Conservation (phyloP, 2,113 vertebrate species). For the Melanerpes aurifrons region DNA sequence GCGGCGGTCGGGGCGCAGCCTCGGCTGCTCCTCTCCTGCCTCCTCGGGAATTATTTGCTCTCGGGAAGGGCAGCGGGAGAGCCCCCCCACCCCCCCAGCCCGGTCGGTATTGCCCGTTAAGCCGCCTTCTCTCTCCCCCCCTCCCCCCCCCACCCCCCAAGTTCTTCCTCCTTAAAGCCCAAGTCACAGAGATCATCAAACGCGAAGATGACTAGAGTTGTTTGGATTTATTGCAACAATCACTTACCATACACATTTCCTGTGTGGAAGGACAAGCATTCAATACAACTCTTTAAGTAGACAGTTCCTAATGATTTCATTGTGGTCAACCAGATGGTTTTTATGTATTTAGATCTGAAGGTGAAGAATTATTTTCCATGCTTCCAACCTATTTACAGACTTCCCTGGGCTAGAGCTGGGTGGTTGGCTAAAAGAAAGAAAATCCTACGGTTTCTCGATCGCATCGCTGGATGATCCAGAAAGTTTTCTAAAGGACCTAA, state of each 20-base stretch:
- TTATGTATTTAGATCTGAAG: conserved; percentile 70
- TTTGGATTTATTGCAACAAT: conserved; percentile 74
- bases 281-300: conserved; percentile 66
- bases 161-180: conserved; percentile 7
- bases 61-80: background rate
- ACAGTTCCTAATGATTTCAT: conserved; percentile 77
- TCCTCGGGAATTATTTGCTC: background rate
- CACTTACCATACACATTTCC: conserved; percentile 74
- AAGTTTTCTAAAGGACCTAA: conserved; percentile 68
- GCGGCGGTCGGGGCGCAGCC: background rate
- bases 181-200: conserved; percentile 51
- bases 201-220: conserved; percentile 55
- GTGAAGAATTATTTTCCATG: conserved; percentile 73
- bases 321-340: conserved; percentile 75
- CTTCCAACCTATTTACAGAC: conserved; percentile 66
- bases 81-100: background rate
- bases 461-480: conserved; percentile 40
- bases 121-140: background rate
- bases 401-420: conserved; percentile 50
- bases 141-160: background rate
- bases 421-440: conserved; percentile 36
- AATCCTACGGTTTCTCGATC: conserved; percentile 40
- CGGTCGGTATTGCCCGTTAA: background rate
- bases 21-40: background rate
- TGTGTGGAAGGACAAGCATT: conserved; percentile 74